Evolutionary conservation across 1,140 invertebrate genomes (phyloP), one percentile per base, ranked within the genome.

Genomic region (Eupristina koningsbergeri): DNA sequence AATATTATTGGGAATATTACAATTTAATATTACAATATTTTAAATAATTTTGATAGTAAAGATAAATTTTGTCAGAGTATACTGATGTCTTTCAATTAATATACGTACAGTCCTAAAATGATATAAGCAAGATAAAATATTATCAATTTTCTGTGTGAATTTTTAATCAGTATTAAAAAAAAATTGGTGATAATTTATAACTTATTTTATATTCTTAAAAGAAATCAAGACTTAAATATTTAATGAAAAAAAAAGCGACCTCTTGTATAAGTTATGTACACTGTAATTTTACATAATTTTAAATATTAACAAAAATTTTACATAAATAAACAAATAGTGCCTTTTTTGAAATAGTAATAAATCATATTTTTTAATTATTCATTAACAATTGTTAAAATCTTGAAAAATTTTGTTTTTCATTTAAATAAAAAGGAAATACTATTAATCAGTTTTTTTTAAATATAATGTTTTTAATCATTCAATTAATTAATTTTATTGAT

Each of bases 141-240:
- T 45, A 47, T 8, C 31, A 34, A 81, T 9, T 45, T 80, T 50
- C 63, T 71, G 31, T 45, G 29, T 83, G 34, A 45, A 53, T 45
- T 71, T 73, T 63, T 36, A 75, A 84, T 80, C 83, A 84, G 83
- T 84, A 84, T 84, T 84, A 80, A 64, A 53, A 39, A n/a, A 39
- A 29, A 80, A 79, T 84, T 80, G 50, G 77, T 84, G 77, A 84
- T 84, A 84, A 3, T 74, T 74, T 31, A 69, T 67, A 41, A 71
- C 63, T 53, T 74, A 63, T 81, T 19, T 80, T 45, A 63, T 13
- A 63, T 36, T 75, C 53, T 61, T 9, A 61, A 75, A 61, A 77
- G 74, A 80, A 47, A 39, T 73, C 29, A 7, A 69, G 50, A 64
- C 5, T 80, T 67, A 34, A 80, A 80, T 67, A 67, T 7, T 47